Evolutionary conservation across 2,113 vertebrate species (phyloP).

Genomic region (Scatophagus argus): DNA sequence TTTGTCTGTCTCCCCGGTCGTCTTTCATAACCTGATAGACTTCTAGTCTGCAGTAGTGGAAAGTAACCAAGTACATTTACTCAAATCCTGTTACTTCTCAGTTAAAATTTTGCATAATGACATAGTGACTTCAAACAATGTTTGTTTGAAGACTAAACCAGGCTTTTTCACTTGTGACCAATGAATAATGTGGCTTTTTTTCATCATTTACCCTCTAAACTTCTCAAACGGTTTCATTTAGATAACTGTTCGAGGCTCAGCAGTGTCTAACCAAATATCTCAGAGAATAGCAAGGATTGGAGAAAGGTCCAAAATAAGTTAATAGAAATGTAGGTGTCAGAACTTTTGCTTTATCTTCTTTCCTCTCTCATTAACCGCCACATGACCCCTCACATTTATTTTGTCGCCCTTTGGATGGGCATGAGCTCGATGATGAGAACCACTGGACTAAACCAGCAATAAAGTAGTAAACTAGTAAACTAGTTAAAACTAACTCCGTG

Average conservation of each 20-base stretch:
- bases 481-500: background rate
- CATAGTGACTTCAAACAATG: too few relatives aligned
- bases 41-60: background rate
- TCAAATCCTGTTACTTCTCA: background rate
- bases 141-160: background rate
- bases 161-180: background rate
- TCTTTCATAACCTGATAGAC: background rate
- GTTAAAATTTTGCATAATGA: background rate
- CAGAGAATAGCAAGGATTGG: background rate
- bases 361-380: background rate
- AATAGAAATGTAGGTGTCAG: background rate
- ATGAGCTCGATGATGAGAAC: background rate
- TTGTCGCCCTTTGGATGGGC: background rate
- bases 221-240: background rate
- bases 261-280: background rate
- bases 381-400: background rate
- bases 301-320: background rate
- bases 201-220: background rate
- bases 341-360: background rate
- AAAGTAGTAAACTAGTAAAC: background rate
- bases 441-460: background rate
- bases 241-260: background rate
- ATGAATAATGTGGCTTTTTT: background rate
- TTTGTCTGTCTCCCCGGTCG: background rate
- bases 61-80: background rate